These are phyloP conservation scores for Clinocottus analis DNA, from an alignment of 2,113 vertebrate genomes.

Conservation along the genomic window DNA sequence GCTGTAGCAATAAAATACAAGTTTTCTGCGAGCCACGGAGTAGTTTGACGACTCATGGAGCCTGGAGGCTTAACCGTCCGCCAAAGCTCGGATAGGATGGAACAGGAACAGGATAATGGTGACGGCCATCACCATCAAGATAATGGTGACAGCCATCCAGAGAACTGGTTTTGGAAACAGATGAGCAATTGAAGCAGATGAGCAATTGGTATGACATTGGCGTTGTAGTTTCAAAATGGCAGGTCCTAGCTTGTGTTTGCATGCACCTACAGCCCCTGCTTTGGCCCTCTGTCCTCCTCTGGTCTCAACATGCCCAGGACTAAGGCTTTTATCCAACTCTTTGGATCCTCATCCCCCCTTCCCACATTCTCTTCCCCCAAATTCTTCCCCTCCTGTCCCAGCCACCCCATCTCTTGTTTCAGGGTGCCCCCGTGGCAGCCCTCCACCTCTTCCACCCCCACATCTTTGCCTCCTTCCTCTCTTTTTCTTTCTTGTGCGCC, in stretches of 20 bases:
- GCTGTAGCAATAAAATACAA: not conserved
- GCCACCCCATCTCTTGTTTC: conserved; percentile 52
- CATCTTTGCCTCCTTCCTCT: conserved; percentile 32
- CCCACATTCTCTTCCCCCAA: conserved; percentile 25
- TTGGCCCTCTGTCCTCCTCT: conserved; percentile 42
- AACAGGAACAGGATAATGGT: conserved; percentile 32
- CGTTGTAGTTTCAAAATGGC: conserved; percentile 73
- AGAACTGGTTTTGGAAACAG: conserved; percentile 34
- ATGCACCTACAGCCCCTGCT: conserved; percentile 26
- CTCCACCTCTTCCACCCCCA: conserved; percentile 60
- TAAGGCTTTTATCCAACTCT: conserved; percentile 45
- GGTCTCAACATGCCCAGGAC: conserved; percentile 51
- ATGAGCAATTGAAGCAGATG: conserved; percentile 64
- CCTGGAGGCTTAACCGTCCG: not conserved
- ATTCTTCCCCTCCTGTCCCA: conserved; percentile 60
- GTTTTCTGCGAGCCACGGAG: not conserved
- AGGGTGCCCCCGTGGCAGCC: conserved; percentile 30
- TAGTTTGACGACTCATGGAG: not conserved
- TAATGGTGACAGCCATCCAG: conserved; percentile 19
- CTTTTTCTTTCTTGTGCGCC: conserved; percentile 37
- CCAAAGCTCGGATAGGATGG: conserved; percentile 34
- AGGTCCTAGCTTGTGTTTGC: conserved; percentile 48
- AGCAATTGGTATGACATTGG: conserved; percentile 36
- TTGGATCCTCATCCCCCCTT: conserved; percentile 44
- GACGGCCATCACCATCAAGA: too few relatives aligned